Base-by-base conservation (phyloP, 1,140 invertebrate species). In the Ceratina australensis region DNA sequence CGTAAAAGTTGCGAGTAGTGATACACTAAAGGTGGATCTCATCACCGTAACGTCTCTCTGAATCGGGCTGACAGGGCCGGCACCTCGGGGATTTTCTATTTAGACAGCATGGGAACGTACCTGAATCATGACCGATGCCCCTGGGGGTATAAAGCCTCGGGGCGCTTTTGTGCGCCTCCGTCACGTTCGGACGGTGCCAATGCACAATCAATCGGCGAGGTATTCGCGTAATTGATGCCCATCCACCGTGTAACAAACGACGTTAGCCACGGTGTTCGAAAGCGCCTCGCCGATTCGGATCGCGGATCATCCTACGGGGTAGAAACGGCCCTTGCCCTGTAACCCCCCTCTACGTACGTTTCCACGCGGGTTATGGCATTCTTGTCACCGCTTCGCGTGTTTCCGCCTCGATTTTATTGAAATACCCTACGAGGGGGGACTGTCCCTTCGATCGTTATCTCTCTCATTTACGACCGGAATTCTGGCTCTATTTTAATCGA, bases 211-310 rank as follows among this genome's bases (percentile, higher is more conserved):
- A 79, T 79, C 72, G 78, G 61, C 71, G n/a, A 54, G 18, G 56
- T 75, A 75, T 75, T 79, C 72, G 63, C 56, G 57, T 79, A 79
- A 79, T 79, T 75, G 78, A 79, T 79, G 75, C 72, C 72, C 56
- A 75, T 75, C 72, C 64, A 49, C 24, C 22, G 28, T 75, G 24
- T 79, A 79, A 79, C 72, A 79, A 79, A 79, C 78, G 72, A 75
- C 63, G 72, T 47, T 52, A 33, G 72, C 57, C 49, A 66, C 22
- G 49, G 7, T 49, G 42, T 59, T 52, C 63, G 63, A 75, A 74
- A 20, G 71, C 61, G 73, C 18, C 42, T 33, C 49, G 68, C 42
- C 56, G 60, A 64, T 33, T 78, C 50, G 20, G 26, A 47, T 75
- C 63, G 26, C 42, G 63, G 57, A 75, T 67, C 64, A 56, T 60